Conservation (phyloP, 2,888 invertebrate species). For the Ormyrus thymus region DNA sequence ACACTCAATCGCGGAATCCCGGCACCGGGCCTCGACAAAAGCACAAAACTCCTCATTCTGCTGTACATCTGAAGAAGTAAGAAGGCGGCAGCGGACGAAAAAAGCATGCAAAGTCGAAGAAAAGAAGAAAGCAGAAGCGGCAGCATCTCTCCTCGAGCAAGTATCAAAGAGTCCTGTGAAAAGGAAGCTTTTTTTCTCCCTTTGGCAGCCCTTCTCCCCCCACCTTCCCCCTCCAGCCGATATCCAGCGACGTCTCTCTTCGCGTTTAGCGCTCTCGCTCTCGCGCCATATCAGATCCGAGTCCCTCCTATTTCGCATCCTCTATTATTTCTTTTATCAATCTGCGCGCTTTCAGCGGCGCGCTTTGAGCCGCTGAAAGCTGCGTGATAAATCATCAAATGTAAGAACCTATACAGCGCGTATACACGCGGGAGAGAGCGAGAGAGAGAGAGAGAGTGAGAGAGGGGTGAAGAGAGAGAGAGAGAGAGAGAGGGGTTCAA, state of each 20-base stretch:
- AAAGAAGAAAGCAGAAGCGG: neutral
- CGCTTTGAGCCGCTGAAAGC: conserved; percentile 72
- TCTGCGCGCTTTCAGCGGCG: conserved; percentile 72
- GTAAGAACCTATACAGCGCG: conserved; percentile 67
- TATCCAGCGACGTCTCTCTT: conserved; percentile 29
- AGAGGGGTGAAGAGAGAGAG: conserved; percentile 11
- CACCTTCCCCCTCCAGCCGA: neutral
- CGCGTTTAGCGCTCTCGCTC: conserved; percentile 23
- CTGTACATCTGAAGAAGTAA: neutral
- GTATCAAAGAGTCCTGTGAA: conserved; percentile 10
- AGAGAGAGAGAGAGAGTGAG: neutral
- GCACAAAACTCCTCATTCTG: neutral
- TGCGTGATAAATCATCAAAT: conserved; percentile 75
- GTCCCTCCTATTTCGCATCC: conserved; percentile 72
- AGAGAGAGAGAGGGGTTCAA: conserved; percentile 2
- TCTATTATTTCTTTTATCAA: conserved; percentile 75
- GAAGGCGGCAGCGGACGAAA: neutral
- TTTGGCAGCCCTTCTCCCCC: neutral
- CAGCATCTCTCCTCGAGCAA: neutral
- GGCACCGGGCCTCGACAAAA: neutral
- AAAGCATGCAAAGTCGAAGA: conserved; percentile 23
- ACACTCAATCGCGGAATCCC: no score
- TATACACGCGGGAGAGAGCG: conserved; percentile 3
- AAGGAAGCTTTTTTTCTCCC: conserved; percentile 14
- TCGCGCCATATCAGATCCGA: conserved; percentile 68